A percentile compares a stretch with the other conserved stretches of the same genome.
These are phyloP conservation scores for Euzophera pinguis DNA, from an alignment of 2,888 invertebrate genomes.

Conservation along the genomic window DNA sequence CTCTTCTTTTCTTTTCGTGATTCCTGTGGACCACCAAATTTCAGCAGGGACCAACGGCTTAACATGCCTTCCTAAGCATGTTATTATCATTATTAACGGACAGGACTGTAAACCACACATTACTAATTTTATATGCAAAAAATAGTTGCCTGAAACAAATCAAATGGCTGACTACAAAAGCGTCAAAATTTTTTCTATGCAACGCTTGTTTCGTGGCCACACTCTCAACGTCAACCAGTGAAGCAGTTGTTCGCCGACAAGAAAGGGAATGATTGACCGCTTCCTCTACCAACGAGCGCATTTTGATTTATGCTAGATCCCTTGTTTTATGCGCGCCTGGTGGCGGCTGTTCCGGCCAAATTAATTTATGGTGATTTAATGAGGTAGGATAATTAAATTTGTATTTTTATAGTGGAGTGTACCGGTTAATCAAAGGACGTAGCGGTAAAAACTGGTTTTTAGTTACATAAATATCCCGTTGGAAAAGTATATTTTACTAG, in stretches of 20 bases:
- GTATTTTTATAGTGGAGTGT: conserved; percentile 1
- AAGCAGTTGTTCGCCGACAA: conserved; percentile 43
- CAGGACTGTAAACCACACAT: too few species aligned
- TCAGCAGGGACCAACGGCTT: too few species aligned
- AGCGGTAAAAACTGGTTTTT: background rate
- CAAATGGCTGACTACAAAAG: too few species aligned
- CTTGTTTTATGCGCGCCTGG: conserved; percentile 54
- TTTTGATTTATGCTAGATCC: conserved; percentile 54
- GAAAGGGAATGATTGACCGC: conserved; percentile 72
- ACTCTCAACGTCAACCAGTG: conserved; percentile 22
- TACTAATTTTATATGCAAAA: too few species aligned
- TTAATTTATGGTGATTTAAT: conserved; percentile 52
- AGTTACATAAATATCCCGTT: background rate
- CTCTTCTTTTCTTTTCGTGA: too few species aligned
- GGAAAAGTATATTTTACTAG: too few species aligned
- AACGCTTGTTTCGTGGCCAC: conserved; percentile 20
- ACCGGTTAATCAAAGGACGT: background rate
- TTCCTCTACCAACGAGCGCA: conserved; percentile 63
- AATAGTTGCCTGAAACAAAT: too few species aligned
- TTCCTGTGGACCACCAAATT: too few species aligned
- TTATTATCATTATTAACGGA: too few species aligned
- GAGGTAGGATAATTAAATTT: conserved; percentile 21
- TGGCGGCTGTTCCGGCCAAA: conserved; percentile 36
- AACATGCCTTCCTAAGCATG: too few species aligned
- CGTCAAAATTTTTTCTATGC: too few species aligned